Evolutionary conservation across 1,140 invertebrate genomes (phyloP).

Genomic region (Drosophila nannoptera): DNA sequence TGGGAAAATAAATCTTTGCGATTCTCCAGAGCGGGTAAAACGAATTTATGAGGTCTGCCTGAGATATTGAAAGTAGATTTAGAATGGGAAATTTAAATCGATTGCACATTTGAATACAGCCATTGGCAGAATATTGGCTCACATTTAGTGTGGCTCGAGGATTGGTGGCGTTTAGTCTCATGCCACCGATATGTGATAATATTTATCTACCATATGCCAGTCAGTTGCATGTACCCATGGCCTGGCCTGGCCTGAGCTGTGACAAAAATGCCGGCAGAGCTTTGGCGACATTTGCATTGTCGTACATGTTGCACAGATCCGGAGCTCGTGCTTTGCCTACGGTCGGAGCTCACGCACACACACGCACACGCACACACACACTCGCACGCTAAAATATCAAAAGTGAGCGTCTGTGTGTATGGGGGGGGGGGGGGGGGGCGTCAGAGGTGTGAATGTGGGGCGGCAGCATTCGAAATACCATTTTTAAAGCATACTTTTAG

Average conservation of each 20-base stretch:
- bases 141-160: not conserved
- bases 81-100: constrained; percentile 15
- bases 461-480: constrained; percentile 24
- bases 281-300: constrained; percentile 5
- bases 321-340: constrained; percentile 18
- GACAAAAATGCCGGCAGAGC: constrained; percentile 12
- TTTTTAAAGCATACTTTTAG: constrained; percentile 45
- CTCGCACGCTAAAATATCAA: constrained; percentile 39
- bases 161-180: not conserved
- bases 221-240: too few species aligned
- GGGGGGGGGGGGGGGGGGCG: not conserved
- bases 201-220: constrained; percentile 24
- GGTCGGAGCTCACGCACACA: constrained; percentile 13
- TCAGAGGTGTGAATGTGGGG: constrained; percentile 32
- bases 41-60: too few species aligned
- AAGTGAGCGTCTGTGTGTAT: not conserved
- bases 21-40: too few species aligned
- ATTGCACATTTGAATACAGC: constrained; percentile 11
- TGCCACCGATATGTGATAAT: constrained; percentile 24
- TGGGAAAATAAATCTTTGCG: too few species aligned
- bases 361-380: constrained; percentile 20
- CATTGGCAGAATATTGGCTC: constrained; percentile 2
- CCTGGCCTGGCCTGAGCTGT: constrained; percentile 13
- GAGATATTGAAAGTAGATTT: too few species aligned
- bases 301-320: not conserved